These are phyloP conservation scores for Anthoscopus minutus DNA, from an alignment of 2,113 vertebrate species.

Conservation along the genomic window DNA sequence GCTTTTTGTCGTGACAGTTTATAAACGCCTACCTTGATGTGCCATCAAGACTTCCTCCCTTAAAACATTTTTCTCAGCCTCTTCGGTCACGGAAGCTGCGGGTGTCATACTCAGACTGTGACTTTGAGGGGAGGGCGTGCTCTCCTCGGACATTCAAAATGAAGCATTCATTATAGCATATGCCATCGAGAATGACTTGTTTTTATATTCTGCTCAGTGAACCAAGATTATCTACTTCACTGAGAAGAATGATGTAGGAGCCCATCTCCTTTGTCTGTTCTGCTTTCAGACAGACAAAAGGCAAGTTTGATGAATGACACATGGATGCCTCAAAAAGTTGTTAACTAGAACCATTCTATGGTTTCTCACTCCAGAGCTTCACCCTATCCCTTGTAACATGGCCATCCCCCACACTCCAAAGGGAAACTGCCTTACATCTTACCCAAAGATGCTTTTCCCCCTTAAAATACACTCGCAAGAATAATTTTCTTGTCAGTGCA, in stretches of 20 bases:
- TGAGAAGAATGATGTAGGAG: background rate
- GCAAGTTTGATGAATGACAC: conserved; percentile 7
- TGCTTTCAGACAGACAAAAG: conserved; percentile 35
- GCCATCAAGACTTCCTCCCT: background rate
- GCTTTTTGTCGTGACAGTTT: background rate
- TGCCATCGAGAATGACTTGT: background rate
- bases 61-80: background rate
- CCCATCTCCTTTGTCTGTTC: conserved; percentile 36
- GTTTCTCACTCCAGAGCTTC: background rate
- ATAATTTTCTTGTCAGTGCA: conserved; percentile 17
- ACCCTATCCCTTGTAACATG: background rate
- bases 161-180: background rate
- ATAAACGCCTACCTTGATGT: background rate
- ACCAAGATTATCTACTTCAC: conserved; percentile 28
- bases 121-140: background rate
- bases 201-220: conserved; percentile 31
- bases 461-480: background rate
- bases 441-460: background rate
- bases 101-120: background rate
- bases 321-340: background rate
- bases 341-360: background rate
- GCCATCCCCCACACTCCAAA: background rate
- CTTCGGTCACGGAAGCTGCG: background rate
- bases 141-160: background rate
- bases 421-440: background rate